A percentile compares a stretch with the other conserved stretches of the same genome.
These are phyloP conservation scores for Dryobota labecula DNA, from an alignment of 2,888 invertebrate genomes.

Conservation along the genomic window DNA sequence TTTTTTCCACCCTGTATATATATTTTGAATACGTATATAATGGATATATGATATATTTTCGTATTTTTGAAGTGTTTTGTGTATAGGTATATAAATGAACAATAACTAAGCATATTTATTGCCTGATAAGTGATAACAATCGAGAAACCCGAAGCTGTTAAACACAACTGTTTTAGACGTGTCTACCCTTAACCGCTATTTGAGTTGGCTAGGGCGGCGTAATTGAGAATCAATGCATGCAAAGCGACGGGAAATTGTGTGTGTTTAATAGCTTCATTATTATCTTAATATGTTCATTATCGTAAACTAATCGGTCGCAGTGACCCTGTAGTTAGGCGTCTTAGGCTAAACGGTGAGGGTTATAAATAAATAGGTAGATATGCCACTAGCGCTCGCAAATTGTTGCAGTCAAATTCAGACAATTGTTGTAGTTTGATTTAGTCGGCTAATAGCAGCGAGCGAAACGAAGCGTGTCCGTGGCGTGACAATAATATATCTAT, in stretches of 20 bases:
- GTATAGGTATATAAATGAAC: background rate
- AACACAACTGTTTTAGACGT: conserved; percentile 24
- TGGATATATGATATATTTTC: too few species aligned
- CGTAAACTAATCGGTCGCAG: conserved; percentile 3
- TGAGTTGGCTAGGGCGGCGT: conserved; percentile 38
- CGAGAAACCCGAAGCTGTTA: background rate
- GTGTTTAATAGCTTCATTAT: conserved; percentile 46
- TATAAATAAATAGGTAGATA: too few species aligned
- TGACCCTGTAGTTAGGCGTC: background rate
- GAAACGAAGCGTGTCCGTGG: too few species aligned
- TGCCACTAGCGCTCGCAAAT: too few species aligned
- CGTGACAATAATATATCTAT: too few species aligned
- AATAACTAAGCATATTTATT: background rate
- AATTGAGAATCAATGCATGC: conserved; percentile 53
- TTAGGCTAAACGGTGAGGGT: background rate
- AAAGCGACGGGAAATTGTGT: conserved; percentile 26
- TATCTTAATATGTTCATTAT: conserved; percentile 15
- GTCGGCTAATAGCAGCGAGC: too few species aligned
- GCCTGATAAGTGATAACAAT: background rate
- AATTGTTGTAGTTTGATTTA: too few species aligned
- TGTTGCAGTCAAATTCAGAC: too few species aligned
- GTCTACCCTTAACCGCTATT: conserved; percentile 26
- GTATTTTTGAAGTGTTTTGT: background rate
- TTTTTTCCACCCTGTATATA: too few species aligned
- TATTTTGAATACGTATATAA: too few species aligned